Evolutionary conservation across 2,797 vertebrate species (phyloP), one percentile per base, ranked within the genome.

Genomic region (Lemur catta): DNA sequence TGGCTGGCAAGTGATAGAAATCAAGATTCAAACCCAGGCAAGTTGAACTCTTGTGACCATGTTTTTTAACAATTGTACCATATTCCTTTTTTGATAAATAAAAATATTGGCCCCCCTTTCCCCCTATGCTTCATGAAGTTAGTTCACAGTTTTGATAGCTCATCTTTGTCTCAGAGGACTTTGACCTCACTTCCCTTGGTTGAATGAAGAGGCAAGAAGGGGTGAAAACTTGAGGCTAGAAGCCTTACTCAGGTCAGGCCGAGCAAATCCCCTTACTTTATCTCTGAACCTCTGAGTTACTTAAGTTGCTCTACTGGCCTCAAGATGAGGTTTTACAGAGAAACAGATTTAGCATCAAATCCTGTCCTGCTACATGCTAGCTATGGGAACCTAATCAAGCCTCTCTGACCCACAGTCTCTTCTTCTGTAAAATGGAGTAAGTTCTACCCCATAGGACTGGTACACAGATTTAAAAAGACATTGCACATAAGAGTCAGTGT

Each of bases 401-500:
- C 7, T 46, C n/a, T 95, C 52, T 78, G 84, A 84, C 8, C 33
- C 11, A 48, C 26, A 24, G 55, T 67, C 59, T 92, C 57, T 24
- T 75, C 20, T 80, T 97, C 38, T 87, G 2, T 92, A 95, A 96
- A 69, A 72, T n/a, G 22, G 28, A 38, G 38, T 63, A 69, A 63
- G 18, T 80, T 13, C 50, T 75, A 61, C 84, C 28, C 84, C n/a
- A 55, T 33, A 75, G 20, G 59, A 61, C 26, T 78, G 65, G 26
- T 48, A 35, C 87, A 72, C 71, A 26, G 84, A 71, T 74, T 69
- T 14, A n/a, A 52, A 61, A 82, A 82, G 38, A 85, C 24, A 55
- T 22, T 65, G 48, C 35, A 84, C 20, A 22, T 43, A 75, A 59
- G 55, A 96, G 48, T 89, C 18, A 57, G 57, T 30, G 4, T 33